Evolutionary conservation across 2,113 vertebrate species (phyloP), one percentile per base, ranked within the genome.

Genomic region (Myotis brandtii): DNA sequence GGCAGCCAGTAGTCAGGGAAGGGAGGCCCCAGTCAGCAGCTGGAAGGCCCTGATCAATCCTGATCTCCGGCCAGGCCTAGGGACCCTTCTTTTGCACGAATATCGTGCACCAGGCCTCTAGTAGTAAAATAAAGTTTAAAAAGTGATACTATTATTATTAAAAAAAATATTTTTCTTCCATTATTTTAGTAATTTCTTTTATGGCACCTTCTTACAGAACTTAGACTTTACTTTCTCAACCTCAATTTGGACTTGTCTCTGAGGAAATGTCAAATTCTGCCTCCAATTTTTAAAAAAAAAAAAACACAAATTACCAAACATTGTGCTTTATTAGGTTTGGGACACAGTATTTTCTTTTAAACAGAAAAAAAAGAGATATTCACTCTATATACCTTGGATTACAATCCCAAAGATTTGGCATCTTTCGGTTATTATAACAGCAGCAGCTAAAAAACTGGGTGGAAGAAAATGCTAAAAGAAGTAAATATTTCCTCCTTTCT

Each of bases 231-330:
- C 34, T 25, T 66, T 87, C 23, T 13, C 20, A 89, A 32, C 25
- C n/a, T 70, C 20, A 62, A 6, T 91, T 87, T 96, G 43, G 56
- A 92, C 30, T 89, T 83, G 25, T 8, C 40, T 30, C 37, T 86
- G 25, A 82, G n/a, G 46, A 92, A 95, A 92, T 62, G 6, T 69
- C 75, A 90, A 89, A 92, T 86, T 73, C 46, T 76, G 12, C 20
- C 14, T 66, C n/a, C 34, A 80, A 32, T 40, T 34, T 34, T 43
- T 43, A 5, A 56, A 25, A 70, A 50, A 4, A 37, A 54, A 62
- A 50, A 73, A 34, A 2, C 25, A 89, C 25, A 82, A 88, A 83
- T 46, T 50, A 77, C 46, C 8, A 70, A 92, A 73, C 0, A 43
- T 9, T 82, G 12, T 82, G 16, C 6, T 64, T 72, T 37, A 67